Base-by-base conservation (phyloP, 2,113 vertebrate genomes). In the Scomber colias region DNA sequence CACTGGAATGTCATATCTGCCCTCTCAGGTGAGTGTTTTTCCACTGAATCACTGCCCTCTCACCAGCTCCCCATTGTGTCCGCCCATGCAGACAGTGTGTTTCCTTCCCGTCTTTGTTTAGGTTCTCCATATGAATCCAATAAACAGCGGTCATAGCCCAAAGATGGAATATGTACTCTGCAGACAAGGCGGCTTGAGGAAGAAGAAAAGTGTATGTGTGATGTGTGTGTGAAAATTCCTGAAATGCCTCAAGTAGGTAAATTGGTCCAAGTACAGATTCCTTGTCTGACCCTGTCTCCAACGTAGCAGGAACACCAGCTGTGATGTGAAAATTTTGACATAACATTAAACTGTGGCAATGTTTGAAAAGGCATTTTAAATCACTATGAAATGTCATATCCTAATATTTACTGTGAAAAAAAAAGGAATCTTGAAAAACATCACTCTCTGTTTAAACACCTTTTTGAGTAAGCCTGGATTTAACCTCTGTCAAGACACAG, bases 31-130 rank as follows among this genome's bases (percentile, higher is more conserved):
- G 73, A 82, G 40, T 15, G 77, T 80, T 51, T 66, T 60, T 24
- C 53, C 24, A 4, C 15, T 61, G 73, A 45, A 71, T 73, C 24
- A 0, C 10, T 63, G 82, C 46, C 72, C 67, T 60, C 54, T 60
- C 40, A 55, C 16, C 51, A 9, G 17, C 24, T 75, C 54, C 48
- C 66, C 72, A 77, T 84, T 86, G 74, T 83, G 66, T 84, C 64
- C 46, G 2, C 54, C 9, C 21, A 40, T 72, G 67, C 73, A 77
- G 74, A 83, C 76, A 53, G 24, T 45, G 40, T 24, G 53, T 69
- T 92, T 92, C 87, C 92, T 93, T 93, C 90, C 91, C 0, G 19
- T 71, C 89, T 90, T 87, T 91, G 89, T 90, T 78, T 67, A 60
- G 67, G 21, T 64, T 85, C 71, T 57, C 44, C 79, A 80, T 79